Evolutionary conservation across 64 coral and sea anemone species (phyloP), one percentile per base, ranked within the genome.

Genomic region (Actinia tenebrosa): DNA sequence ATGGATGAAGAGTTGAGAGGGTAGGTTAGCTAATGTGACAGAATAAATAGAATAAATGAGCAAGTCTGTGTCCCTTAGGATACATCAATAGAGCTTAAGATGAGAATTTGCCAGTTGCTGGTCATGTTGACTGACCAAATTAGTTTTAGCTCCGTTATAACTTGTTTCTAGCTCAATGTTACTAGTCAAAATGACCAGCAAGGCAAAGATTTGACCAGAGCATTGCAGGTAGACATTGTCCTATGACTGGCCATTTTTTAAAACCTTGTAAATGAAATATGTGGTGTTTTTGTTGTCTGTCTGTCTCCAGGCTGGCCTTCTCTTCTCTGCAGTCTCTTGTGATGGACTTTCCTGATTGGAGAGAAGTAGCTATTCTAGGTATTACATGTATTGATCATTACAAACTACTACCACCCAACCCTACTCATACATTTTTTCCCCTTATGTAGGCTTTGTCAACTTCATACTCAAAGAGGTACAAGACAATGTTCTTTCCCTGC

Each of bases 1-100:
- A 94, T 95, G 90, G 97, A 99, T 85, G 97, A 99, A 86, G 97
- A 99, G 90, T 60, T 99, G 82, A 95, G 86, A 95, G 93, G 97
- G 97, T 99, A 80, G 55, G 88, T 27, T 81, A 50, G 3, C 47
- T 50, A 50, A 50, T 50, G 4, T 50, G 30, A 37, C 30, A 50
- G 47, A 47, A 50, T 50, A 50, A 50, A 8, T 50, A 50, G 7
- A 4, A 50, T 50, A 5, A 50, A 50, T 50, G 47, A 8, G 47
- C 47, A 37, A 37, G 30, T 37, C 30, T 37, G 30, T 37, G 30
- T 37, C 30, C 30, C 30, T 37, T 37, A 37, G 30, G 30, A 37
- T 37, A 37, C 30, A 37, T 37, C 30, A 37, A 37, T 37, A 37
- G 30, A 37, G 30, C 30, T 37, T 37, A 37, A 37, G 30, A 37